Evolutionary conservation across 2,797 vertebrate species (phyloP).

Genomic region (Propithecus perrieri): DNA sequence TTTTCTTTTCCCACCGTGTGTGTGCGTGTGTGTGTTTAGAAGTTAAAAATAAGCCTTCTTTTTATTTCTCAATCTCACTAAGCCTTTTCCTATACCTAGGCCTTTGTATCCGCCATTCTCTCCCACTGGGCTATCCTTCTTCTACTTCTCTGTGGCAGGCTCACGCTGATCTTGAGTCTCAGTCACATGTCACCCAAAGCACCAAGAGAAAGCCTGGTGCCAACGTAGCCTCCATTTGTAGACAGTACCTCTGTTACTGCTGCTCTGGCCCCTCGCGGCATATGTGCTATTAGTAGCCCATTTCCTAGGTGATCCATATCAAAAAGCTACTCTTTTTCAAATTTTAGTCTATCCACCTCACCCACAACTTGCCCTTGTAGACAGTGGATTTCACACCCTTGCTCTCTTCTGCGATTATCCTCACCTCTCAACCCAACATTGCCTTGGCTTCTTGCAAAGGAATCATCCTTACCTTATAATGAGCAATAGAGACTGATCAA

Average conservation of each 20-base stretch:
- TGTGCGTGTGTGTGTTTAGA: background rate
- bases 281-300: too few relatives aligned
- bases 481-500: background rate
- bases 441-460: background rate
- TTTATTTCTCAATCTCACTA: background rate
- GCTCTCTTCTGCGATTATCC: background rate
- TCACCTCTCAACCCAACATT: background rate
- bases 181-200: background rate
- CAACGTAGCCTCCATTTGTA: background rate
- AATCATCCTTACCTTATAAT: background rate
- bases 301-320: background rate
- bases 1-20: background rate
- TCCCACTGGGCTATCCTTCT: background rate
- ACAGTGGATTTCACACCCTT: background rate
- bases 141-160: too few relatives aligned
- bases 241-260: background rate
- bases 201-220: background rate
- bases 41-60: constrained; percentile 32
- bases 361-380: background rate
- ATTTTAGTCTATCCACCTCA: background rate
- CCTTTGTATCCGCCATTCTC: background rate
- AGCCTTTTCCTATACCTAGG: background rate
- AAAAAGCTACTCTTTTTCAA: background rate
- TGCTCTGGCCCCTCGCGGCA: background rate
- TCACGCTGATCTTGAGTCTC: background rate